Percentiles rank a stretch among this genome's conserved stretches.
Evolutionary conservation across 2,113 vertebrate genomes (phyloP).

Genomic region (Crotalus tigris): DNA sequence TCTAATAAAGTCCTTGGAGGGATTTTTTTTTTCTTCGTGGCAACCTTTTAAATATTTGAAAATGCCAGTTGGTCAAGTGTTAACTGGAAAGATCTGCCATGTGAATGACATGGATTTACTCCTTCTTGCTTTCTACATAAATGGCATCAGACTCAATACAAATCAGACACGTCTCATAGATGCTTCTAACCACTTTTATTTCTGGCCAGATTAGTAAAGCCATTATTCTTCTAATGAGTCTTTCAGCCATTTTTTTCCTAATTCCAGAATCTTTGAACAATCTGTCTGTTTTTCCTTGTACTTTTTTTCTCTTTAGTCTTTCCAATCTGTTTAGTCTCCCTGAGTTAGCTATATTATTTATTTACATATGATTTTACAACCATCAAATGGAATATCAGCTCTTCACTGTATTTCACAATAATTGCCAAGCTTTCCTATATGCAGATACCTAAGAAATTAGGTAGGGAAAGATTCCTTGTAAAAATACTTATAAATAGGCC

Average conservation of each 20-base stretch:
- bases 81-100: neutral
- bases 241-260: neutral
- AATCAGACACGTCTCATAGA: neutral
- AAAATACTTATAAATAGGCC: neutral
- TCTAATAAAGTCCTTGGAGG: neutral
- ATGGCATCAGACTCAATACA: neutral
- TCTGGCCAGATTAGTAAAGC: neutral
- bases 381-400: neutral
- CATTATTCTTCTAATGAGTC: neutral
- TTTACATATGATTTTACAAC: neutral
- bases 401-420: neutral
- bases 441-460: neutral
- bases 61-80: neutral
- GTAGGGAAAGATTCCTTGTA: neutral
- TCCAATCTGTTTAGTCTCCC: neutral
- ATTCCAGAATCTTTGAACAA: neutral
- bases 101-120: neutral
- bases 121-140: neutral
- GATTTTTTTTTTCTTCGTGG: neutral
- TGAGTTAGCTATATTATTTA: neutral
- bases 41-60: slow-evolving; percentile 3
- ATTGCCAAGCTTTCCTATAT: neutral
- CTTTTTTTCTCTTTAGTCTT: neutral
- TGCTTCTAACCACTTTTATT: neutral
- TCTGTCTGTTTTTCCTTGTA: neutral